These are phyloP conservation scores for Lacerta agilis DNA, from an alignment of 2,797 vertebrate species.

Conservation along the genomic window DNA sequence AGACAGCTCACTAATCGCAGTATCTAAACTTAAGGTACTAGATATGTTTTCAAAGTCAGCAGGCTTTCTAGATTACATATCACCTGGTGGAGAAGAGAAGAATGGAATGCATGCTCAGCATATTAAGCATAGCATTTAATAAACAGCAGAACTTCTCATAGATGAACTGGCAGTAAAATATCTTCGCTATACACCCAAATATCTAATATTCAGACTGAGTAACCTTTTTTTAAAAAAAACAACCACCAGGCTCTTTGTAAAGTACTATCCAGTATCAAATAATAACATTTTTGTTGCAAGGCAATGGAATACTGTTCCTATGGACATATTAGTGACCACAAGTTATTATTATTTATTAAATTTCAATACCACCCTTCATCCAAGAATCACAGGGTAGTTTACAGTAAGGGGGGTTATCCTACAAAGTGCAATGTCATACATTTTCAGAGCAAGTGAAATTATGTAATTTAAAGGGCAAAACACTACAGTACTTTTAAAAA, in stretches of 20 bases:
- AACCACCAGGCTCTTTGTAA: not conserved
- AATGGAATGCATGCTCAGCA: not conserved
- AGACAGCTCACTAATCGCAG: not conserved
- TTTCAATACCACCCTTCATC: too few relatives aligned
- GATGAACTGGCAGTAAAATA: not conserved
- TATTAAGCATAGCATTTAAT: slow-evolving; percentile 14
- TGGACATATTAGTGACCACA: not conserved
- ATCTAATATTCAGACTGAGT: not conserved
- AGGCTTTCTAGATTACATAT: not conserved
- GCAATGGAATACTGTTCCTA: not conserved
- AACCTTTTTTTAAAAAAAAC: not conserved
- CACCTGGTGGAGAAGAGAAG: slow-evolving; percentile 18
- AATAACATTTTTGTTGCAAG: not conserved
- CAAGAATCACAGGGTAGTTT: too few relatives aligned
- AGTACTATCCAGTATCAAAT: not conserved
- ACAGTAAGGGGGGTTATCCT: too few relatives aligned
- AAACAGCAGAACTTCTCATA: not conserved
- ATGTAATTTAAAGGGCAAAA: not conserved
- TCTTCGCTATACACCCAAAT: accelerated
- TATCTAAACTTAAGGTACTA: not conserved
- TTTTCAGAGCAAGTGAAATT: not conserved
- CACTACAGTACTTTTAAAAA: slow-evolving; percentile 7
- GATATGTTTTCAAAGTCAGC: not conserved
- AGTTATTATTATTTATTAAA: too few relatives aligned
- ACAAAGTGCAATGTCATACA: not conserved